Base-by-base conservation (phyloP, 2,113 vertebrate species). In the Todiramphus saurophagus region DNA sequence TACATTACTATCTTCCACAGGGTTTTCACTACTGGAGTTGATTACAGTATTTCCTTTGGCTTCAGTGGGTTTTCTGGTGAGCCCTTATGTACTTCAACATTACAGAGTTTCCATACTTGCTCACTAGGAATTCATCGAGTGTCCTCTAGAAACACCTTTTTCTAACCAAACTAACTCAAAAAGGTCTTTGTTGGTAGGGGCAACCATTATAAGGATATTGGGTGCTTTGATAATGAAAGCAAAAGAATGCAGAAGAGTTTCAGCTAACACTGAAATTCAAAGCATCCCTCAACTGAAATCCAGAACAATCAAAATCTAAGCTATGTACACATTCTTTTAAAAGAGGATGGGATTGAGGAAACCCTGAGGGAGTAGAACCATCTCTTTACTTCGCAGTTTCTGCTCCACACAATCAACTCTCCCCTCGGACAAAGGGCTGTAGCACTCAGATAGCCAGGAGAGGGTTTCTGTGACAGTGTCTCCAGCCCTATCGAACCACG, bases 401-500 rank as follows among this genome's bases (percentile, higher is more conserved):
- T 82, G 53, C 53, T 62, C 39, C 37, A 51, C 8, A 31, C 4
- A 35, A 16, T 31, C 50, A 78, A 21, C 56, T 7, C 30, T 20
- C 30, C 41, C 25, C 62, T 43, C 31, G 24, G 33, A 67, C 21
- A 58, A 73, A 41, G 14, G 44, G 28, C 67, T 59, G 8, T 1
- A 53, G 59, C 31, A 24, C 21, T 70, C 20, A 2, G 25, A 69
- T 35, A 53, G 60, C 43, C 28, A 27, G 27, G 5, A 86, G 14
- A 51, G 7, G 11, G 18, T 33, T 83, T 90, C 43, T 81, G 21
- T 46, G 41, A 24, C 23, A 19, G 33, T 5, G 5, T 39, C 51
- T 83, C 64, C 46, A 78, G 66, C 58, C 44, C 2, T 3, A 37
- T 20, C n/a, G 1, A 2, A 72, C 48, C 81, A n/a, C 0, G 0